Conservation (phyloP, 2,113 vertebrate species). For the Rhineura floridana region DNA sequence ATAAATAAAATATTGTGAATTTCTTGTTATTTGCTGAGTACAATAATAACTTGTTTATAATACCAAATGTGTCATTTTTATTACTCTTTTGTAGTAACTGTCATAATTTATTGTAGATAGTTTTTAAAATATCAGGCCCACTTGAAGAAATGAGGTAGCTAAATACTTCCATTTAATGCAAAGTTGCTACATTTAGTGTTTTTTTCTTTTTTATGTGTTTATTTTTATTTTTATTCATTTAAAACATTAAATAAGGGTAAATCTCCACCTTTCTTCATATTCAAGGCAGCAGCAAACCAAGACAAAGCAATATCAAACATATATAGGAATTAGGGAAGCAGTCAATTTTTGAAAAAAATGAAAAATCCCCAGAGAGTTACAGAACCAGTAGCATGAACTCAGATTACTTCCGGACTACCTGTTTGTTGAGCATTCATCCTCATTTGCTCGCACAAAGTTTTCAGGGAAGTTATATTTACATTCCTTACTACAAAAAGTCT, state of each 20-base stretch:
- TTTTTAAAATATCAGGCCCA: background rate
- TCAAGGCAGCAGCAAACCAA: background rate
- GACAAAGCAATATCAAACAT: background rate
- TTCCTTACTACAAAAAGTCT: too few relatives aligned
- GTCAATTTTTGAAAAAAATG: background rate
- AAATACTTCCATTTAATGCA: background rate
- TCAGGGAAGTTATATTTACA: too few relatives aligned
- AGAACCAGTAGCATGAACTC: background rate
- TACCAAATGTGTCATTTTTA: conserved; percentile 11
- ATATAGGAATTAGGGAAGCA: background rate
- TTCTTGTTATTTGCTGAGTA: conserved; percentile 52
- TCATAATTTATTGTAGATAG: background rate
- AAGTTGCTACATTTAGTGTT: background rate
- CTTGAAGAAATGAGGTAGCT: background rate
- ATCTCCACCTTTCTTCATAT: background rate
- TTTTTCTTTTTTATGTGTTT: background rate
- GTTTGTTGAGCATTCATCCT: too few relatives aligned
- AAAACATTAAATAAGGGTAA: background rate
- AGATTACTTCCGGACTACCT: too few relatives aligned
- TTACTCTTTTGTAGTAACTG: background rate
- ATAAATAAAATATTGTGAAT: conserved; percentile 55
- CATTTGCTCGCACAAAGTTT: too few relatives aligned
- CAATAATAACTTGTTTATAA: conserved; percentile 59
- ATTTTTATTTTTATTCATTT: background rate
- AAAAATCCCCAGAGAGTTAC: background rate